Evolutionary conservation across 2,888 invertebrate genomes (phyloP).

Genomic region (Electrophaes corylata): DNA sequence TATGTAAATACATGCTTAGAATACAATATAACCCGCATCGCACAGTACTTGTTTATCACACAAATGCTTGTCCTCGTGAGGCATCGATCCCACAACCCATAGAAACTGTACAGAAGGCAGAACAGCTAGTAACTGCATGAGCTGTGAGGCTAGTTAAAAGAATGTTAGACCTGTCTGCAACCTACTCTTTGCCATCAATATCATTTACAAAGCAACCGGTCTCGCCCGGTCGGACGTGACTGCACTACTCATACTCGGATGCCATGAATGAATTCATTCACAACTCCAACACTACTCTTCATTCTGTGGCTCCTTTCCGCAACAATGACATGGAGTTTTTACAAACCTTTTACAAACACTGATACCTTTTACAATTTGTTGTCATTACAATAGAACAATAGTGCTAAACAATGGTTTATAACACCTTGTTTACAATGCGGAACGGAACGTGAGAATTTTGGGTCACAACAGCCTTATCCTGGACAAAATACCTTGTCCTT

Average conservation of each 20-base stretch:
- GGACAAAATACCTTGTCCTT: slow-evolving; percentile 33
- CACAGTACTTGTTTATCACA: too few relatives aligned
- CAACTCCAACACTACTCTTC: slow-evolving; percentile 40
- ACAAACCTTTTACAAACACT: slow-evolving; percentile 59
- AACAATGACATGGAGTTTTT: slow-evolving; percentile 56
- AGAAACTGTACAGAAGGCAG: too few relatives aligned
- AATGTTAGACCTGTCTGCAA: slow-evolving; percentile 6
- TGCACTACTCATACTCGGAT: slow-evolving; percentile 56
- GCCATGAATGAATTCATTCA: slow-evolving; percentile 62
- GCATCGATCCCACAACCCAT: too few relatives aligned
- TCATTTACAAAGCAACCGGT: slow-evolving; percentile 57
- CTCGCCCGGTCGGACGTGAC: slow-evolving; percentile 61
- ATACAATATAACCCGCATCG: too few relatives aligned
- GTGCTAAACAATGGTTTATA: slow-evolving; percentile 73
- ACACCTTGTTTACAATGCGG: slow-evolving; percentile 71
- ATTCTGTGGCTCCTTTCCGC: slow-evolving; percentile 31
- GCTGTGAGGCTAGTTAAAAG: too few relatives aligned
- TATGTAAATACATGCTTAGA: too few relatives aligned
- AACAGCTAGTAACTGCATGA: too few relatives aligned
- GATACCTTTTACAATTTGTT: slow-evolving; percentile 57
- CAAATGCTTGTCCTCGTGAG: too few relatives aligned
- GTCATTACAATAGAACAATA: slow-evolving; percentile 73
- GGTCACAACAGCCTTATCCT: slow-evolving; percentile 68
- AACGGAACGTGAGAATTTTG: slow-evolving; percentile 79
- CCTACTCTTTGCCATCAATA: slow-evolving; percentile 46